Evolutionary conservation across 2,113 vertebrate species (phyloP).

Genomic region (Cyanoliseus patagonus): DNA sequence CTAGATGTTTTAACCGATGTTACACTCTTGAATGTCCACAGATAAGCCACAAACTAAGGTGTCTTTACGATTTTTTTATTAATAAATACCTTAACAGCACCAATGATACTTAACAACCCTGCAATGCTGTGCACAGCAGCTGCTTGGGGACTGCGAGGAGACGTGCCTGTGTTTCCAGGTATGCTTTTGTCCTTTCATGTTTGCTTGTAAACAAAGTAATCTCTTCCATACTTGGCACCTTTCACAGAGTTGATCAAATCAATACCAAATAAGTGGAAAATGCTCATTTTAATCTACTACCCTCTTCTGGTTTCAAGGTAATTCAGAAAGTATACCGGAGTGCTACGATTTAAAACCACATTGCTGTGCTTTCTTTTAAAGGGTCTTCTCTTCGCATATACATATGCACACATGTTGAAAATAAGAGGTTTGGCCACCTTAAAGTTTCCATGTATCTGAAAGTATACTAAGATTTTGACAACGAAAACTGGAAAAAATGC

Average conservation of each 20-base stretch:
- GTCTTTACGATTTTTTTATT: slow-evolving; percentile 73
- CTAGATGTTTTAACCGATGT: rapidly evolving
- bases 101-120: slow-evolving; percentile 58
- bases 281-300: slow-evolving; percentile 14
- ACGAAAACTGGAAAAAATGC: background rate
- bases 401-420: background rate
- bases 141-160: background rate
- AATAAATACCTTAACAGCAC: slow-evolving; percentile 79
- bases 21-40: background rate
- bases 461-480: slow-evolving; percentile 13
- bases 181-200: slow-evolving; percentile 8
- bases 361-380: background rate
- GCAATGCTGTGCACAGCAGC: slow-evolving; percentile 13
- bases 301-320: background rate
- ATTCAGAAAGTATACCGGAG: background rate
- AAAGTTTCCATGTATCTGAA: background rate
- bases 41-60: slow-evolving; percentile 3
- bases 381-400: background rate
- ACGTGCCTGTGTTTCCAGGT: slow-evolving; percentile 5
- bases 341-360: slow-evolving; percentile 19
- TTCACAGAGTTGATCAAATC: slow-evolving; percentile 9
- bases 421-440: slow-evolving; percentile 38
- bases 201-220: slow-evolving; percentile 16
- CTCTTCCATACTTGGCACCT: slow-evolving; percentile 19
- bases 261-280: slow-evolving; percentile 17